Evolutionary conservation across 1,140 invertebrate species (phyloP).

Genomic region (Muscidifurax raptorellus): DNA sequence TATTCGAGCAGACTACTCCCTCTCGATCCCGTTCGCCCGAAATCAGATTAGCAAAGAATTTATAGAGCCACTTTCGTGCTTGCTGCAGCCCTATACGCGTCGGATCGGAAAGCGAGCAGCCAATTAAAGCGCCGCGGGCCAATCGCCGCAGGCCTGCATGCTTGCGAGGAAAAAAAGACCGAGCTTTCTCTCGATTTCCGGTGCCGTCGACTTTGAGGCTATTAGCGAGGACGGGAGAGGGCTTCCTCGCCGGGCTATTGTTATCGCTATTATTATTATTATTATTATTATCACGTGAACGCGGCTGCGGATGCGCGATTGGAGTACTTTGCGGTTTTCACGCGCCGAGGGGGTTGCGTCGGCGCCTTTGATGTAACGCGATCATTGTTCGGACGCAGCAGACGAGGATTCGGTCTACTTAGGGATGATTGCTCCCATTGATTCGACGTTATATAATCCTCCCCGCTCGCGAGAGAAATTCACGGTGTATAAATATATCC

Average conservation of each 20-base stretch:
- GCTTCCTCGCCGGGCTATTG: not conserved
- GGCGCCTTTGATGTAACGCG: not conserved
- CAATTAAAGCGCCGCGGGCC: constrained; percentile 55
- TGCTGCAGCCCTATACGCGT: not conserved
- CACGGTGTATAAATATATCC: too few species aligned
- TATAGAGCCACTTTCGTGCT: constrained; percentile 62
- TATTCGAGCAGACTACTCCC: constrained; percentile 36
- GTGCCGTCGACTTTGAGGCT: not conserved
- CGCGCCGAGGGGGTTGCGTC: not conserved
- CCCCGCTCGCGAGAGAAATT: not conserved
- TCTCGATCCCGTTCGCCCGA: constrained; percentile 56
- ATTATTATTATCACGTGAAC: too few species aligned
- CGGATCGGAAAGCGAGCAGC: constrained; percentile 46
- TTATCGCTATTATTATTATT: constrained; percentile 10
- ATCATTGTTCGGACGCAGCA: not conserved
- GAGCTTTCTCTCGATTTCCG: not conserved
- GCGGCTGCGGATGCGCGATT: constrained; percentile 36
- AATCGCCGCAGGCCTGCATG: constrained; percentile 10
- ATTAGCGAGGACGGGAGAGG: not conserved
- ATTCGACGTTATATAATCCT: not conserved
- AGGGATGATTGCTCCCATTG: not conserved
- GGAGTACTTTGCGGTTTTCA: constrained; percentile 37
- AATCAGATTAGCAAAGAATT: constrained; percentile 67
- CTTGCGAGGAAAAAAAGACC: not conserved
- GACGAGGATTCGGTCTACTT: not conserved